Conservation (phyloP, 2,797 vertebrate species). For the Tachyglossus aculeatus region DNA sequence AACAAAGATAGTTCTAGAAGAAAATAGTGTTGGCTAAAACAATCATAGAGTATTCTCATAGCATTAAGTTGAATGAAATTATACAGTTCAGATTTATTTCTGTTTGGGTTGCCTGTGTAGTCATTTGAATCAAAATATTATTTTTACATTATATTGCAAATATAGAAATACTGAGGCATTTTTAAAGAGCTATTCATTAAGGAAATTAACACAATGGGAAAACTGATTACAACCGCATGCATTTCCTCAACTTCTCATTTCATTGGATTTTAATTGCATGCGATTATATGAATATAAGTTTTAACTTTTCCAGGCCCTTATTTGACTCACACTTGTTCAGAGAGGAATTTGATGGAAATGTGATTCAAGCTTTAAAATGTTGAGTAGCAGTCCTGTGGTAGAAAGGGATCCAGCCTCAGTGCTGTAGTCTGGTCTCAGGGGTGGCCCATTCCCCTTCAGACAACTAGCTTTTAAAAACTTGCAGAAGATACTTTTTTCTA, state of each 20-base stretch:
- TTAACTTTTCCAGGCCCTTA: conserved; percentile 63
- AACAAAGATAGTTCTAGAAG: conserved; percentile 56
- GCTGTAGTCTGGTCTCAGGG: background rate
- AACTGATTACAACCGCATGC: conserved; percentile 64
- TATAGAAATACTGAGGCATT: conserved; percentile 64
- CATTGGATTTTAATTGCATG: conserved; percentile 64
- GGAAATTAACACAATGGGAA: conserved; percentile 67
- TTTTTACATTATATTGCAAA: conserved; percentile 62
- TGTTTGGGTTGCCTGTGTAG: conserved; percentile 62
- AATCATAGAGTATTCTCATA: conserved; percentile 35
- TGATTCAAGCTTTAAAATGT: conserved; percentile 40
- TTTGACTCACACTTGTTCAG: conserved; percentile 56
- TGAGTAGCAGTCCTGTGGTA: conserved; percentile 41
- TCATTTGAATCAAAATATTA: conserved; percentile 64
- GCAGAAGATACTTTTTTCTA: too few species aligned
- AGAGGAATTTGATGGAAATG: conserved; percentile 57
- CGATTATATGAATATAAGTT: conserved; percentile 54
- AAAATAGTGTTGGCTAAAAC: conserved; percentile 53
- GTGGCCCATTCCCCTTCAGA: too few species aligned
- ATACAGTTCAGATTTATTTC: conserved; percentile 56
- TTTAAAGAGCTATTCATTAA: conserved; percentile 72
- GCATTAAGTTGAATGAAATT: conserved; percentile 52
- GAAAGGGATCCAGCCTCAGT: background rate
- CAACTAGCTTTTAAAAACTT: too few species aligned
- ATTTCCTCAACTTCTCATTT: conserved; percentile 65